Evolutionary conservation across 2,113 vertebrate species (phyloP).

Genomic region (Urocynchramus pylzowi): DNA sequence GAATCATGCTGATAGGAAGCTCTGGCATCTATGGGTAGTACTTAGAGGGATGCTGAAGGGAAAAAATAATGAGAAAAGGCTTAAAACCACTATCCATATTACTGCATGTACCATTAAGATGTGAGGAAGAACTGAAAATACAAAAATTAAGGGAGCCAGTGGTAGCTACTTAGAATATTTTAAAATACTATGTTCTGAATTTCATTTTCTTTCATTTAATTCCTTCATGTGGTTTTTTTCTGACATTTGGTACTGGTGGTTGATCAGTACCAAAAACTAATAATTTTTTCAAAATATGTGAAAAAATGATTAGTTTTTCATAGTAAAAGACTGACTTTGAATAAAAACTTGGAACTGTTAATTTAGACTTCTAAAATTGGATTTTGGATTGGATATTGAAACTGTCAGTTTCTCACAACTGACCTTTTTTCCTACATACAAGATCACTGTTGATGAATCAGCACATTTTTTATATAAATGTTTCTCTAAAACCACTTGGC

Average conservation of each 20-base stretch:
- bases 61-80: background rate
- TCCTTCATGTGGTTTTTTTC: no score
- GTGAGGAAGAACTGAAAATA: background rate
- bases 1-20: background rate
- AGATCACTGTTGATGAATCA: slow-evolving; percentile 2
- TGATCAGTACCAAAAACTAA: no score
- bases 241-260: no score
- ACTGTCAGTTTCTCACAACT: background rate
- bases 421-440: background rate
- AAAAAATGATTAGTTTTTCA: background rate
- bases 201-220: background rate
- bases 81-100: background rate
- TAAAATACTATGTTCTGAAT: background rate
- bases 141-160: background rate
- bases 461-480: background rate
- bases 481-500: background rate
- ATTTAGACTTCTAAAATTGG: background rate
- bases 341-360: background rate
- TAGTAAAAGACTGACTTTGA: background rate
- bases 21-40: background rate
- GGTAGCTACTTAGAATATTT: background rate
- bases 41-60: background rate
- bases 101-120: background rate
- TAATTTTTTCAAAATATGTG: background rate
- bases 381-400: background rate